Evolutionary conservation across 2,797 vertebrate species (phyloP).

Genomic region (Channallabes apus): DNA sequence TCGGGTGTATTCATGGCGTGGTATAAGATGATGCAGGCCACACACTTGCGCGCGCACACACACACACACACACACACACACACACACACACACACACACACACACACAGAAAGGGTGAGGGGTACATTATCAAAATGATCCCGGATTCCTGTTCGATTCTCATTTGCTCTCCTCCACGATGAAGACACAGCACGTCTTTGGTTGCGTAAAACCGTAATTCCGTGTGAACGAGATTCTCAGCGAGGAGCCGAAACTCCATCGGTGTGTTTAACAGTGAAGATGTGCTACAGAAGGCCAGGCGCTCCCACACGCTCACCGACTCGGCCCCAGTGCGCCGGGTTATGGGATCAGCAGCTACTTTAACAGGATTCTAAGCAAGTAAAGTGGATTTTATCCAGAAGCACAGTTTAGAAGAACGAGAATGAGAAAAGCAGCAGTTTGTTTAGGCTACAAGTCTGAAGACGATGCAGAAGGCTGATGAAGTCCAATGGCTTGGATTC

Average conservation of each 20-base stretch:
- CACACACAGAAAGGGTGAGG: not conserved
- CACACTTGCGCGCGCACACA: no score
- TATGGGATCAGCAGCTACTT: conserved; percentile 23
- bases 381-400: conserved; percentile 12
- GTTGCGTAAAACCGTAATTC: not conserved
- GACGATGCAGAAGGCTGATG: conserved; percentile 20
- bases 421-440: conserved; percentile 29
- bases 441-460: conserved; percentile 23
- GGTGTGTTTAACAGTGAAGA: conserved; percentile 18
- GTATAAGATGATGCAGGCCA: no score
- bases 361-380: not conserved
- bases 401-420: not conserved
- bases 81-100: not conserved
- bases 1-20: not conserved
- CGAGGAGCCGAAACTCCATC: not conserved
- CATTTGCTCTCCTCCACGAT: not conserved
- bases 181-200: conserved; percentile 7
- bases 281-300: conserved; percentile 19
- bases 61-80: no score
- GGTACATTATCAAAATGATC: not conserved
- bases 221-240: not conserved
- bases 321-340: not conserved
- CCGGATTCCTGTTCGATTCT: not conserved
- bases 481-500: conserved; percentile 54
- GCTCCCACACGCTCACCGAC: not conserved